Percentiles rank a stretch among this genome's conserved stretches.
Evolutionary conservation across 2,888 invertebrate species (phyloP).

Genomic region (Halictus quadricinctus): DNA sequence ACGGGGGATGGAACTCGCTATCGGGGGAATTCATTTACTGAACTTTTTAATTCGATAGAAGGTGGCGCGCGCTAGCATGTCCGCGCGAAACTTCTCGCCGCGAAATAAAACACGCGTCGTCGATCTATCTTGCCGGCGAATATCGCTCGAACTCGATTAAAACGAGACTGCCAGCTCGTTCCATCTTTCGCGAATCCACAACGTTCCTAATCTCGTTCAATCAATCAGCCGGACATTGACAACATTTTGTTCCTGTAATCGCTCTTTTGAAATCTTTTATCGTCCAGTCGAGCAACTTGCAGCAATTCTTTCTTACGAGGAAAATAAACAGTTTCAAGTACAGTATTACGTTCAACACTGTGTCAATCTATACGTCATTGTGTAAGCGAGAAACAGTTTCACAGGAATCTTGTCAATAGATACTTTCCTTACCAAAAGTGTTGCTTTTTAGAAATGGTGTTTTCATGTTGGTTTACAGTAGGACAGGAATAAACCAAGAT

Average conservation of each 20-base stretch:
- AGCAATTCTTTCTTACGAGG: too few species aligned
- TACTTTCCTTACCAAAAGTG: too few species aligned
- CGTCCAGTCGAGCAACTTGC: not conserved
- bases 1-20: conserved; percentile 11
- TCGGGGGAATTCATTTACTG: conserved; percentile 61
- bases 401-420: too few species aligned
- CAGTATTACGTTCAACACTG: too few species aligned
- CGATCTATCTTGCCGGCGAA: conserved; percentile 24
- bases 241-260: not conserved
- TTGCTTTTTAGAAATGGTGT: too few species aligned
- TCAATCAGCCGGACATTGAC: conserved; percentile 32
- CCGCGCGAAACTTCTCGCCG: conserved; percentile 10
- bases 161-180: not conserved
- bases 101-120: conserved; percentile 29
- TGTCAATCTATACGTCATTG: too few species aligned
- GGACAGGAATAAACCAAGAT: too few species aligned
- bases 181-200: not conserved
- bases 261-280: not conserved
- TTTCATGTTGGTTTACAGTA: too few species aligned
- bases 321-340: too few species aligned
- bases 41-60: conserved; percentile 59
- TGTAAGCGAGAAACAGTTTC: too few species aligned
- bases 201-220: conserved; percentile 22
- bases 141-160: conserved; percentile 46
- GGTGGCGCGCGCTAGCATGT: conserved; percentile 3